phyloP scores from a whole-genome alignment of 2,888 invertebrate genomes.

The Cryptophagus acutangulus region DNA sequence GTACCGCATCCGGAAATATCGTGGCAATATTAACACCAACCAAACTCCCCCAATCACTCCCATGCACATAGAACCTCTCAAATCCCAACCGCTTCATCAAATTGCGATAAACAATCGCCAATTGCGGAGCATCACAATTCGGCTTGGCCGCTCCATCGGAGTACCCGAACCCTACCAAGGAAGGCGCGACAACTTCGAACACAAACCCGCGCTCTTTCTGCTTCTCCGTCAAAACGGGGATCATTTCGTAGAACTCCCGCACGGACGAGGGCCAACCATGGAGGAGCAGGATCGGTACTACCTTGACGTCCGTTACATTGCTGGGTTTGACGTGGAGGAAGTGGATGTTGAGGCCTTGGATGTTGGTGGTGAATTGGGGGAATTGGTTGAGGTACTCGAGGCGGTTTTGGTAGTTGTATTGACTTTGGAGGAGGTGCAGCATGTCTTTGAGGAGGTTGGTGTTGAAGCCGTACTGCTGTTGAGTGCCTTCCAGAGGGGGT shows the following conservation, averaged over 20 bases:
- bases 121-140: slow-evolving; percentile 56
- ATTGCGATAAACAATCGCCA: slow-evolving; percentile 57
- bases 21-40: slow-evolving; percentile 61
- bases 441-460: slow-evolving; percentile 60
- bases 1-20: slow-evolving; percentile 57
- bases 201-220: slow-evolving; percentile 14
- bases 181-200: slow-evolving; percentile 25
- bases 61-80: slow-evolving; percentile 64
- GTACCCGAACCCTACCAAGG: slow-evolving; percentile 24
- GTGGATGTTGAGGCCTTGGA: slow-evolving; percentile 52
- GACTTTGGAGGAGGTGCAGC: slow-evolving; percentile 67
- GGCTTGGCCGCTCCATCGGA: slow-evolving; percentile 55
- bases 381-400: slow-evolving; percentile 58
- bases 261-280: slow-evolving; percentile 90
- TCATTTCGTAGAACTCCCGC: slow-evolving; percentile 65
- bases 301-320: slow-evolving; percentile 34
- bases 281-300: slow-evolving; percentile 62
- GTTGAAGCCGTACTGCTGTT: slow-evolving; percentile 78
- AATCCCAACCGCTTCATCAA: slow-evolving; percentile 66
- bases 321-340: slow-evolving; percentile 55
- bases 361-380: slow-evolving; percentile 35
- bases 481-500: slow-evolving; percentile 58
- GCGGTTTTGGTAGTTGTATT: slow-evolving; percentile 62
- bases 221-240: slow-evolving; percentile 16
- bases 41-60: slow-evolving; percentile 77